Evolutionary conservation across 2,113 vertebrate species (phyloP), one percentile per base, ranked within the genome.

Genomic region (Dromas ardeola): DNA sequence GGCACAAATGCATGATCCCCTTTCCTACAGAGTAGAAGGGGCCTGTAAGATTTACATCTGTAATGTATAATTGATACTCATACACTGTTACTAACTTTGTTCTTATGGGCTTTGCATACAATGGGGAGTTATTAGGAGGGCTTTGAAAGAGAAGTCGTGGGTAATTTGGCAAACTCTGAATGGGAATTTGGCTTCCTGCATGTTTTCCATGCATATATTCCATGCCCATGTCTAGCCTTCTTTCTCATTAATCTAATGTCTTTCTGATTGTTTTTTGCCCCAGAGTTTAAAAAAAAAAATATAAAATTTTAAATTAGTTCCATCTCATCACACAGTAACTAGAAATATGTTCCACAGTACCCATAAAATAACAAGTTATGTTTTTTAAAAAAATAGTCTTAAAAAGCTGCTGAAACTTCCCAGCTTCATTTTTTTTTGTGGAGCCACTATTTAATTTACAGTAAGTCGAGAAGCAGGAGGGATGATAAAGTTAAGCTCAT

Each of bases 391-490:
- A 78, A 10, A 25, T 3, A 67, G 15, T 38, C 18, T 89, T 82
- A 62, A 82, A 96, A 76, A 71, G n/a, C 25, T n/a, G 19, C 52
- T 50, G 56, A 92, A 82, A 82, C 32, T 34, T 66, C 55, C 19
- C n/a, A 40, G 63, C 36, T 66, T 52, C 1, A 5, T 63, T n/a
- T 85, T n/a, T 67, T 36, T 59, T 27, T 8, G 5, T 30, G 43
- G 8, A 97, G 23, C 25, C 56, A 50, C 74, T 78, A 72, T 91
- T 97, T 96, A 95, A 97, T 97, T 97, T 86, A 97, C 83, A 97
- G 84, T 73, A 81, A 96, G 90, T 97, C 72, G 11, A 94, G 94
- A 96, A 74, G 80, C 49, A 87, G 81, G 62, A 96, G 84, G 88
- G 65, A 40, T 11, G 56, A 86, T 92, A 94, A 96, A 94, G 97